These are phyloP conservation scores for Sebastes cheni DNA, from an alignment of 2,797 vertebrate species.

Conservation along the genomic window DNA sequence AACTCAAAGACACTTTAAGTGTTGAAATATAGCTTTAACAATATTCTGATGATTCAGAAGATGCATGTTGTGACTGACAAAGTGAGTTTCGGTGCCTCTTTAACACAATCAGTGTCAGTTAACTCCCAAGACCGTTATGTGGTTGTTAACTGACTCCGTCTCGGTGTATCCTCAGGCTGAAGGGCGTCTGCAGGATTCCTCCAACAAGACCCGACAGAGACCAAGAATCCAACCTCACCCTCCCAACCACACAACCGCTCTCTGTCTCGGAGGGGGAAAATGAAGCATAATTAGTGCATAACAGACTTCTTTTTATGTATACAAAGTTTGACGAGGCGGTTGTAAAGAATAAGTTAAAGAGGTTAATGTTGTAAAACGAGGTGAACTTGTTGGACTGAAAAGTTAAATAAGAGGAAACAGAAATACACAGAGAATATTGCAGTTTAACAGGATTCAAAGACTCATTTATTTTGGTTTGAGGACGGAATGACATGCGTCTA, in stretches of 20 bases:
- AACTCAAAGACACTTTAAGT: not conserved
- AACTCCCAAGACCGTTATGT: conserved; percentile 65
- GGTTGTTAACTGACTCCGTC: not conserved
- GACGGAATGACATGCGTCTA: rapidly evolving
- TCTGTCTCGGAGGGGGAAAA: not conserved
- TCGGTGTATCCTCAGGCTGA: conserved; percentile 53
- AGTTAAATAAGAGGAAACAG: not conserved
- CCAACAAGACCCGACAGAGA: conserved; percentile 83
- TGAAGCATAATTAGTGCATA: not conserved
- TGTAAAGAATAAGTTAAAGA: no score
- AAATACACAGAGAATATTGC: not conserved
- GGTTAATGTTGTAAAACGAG: not conserved
- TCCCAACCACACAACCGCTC: conserved; percentile 15
- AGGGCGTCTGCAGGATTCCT: conserved; percentile 72
- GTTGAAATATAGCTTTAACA: not conserved
- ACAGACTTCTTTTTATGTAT: not conserved
- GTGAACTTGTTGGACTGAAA: not conserved
- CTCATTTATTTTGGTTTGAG: not conserved
- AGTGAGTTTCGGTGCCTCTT: not conserved
- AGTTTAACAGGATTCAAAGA: not conserved
- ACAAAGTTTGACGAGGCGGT: not conserved
- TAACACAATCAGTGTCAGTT: not conserved
- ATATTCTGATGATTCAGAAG: rapidly evolving
- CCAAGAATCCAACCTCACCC: conserved; percentile 80
- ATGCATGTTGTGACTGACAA: not conserved